Percentiles rank a stretch among this genome's conserved stretches.
phyloP scores from a whole-genome alignment of 2,797 vertebrate genomes.

The Anniella stebbinsi region DNA sequence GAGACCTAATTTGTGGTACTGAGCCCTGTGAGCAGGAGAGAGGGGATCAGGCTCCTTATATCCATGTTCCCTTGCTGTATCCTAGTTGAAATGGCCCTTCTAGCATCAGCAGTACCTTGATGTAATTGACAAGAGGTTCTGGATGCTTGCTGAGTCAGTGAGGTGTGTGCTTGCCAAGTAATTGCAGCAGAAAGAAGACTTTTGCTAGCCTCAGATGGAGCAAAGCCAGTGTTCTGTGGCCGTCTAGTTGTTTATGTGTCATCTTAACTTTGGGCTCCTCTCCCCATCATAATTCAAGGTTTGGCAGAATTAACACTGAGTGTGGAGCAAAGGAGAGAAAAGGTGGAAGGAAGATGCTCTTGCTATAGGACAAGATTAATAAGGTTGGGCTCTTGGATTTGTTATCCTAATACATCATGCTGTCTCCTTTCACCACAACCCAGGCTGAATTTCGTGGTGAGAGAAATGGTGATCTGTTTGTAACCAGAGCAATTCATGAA shows the following conservation, averaged over 20 bases:
- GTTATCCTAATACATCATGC: slow-evolving; percentile 19
- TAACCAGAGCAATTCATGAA: background rate
- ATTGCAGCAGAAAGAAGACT: slow-evolving; percentile 76
- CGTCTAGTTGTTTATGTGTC: slow-evolving; percentile 63
- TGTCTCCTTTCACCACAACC: background rate
- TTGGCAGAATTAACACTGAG: background rate
- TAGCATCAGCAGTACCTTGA: slow-evolving; percentile 69
- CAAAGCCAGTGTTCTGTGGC: slow-evolving; percentile 66
- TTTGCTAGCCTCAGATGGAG: slow-evolving; percentile 53
- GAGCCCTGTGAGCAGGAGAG: background rate
- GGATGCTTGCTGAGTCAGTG: slow-evolving; percentile 77
- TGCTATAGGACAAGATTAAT: background rate
- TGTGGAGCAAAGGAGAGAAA: slow-evolving; percentile 7
- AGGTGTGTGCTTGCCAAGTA: slow-evolving; percentile 74
- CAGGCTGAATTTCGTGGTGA: background rate
- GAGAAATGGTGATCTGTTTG: background rate
- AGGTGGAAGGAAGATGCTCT: background rate
- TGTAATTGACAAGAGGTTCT: slow-evolving; percentile 75
- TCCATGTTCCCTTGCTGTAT: slow-evolving; percentile 45
- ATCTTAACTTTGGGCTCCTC: slow-evolving; percentile 46
- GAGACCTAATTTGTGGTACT: slow-evolving; percentile 6
- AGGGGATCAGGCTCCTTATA: background rate
- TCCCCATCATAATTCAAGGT: slow-evolving; percentile 17
- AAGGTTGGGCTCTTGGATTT: background rate
- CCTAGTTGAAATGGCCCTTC: slow-evolving; percentile 64